Conservation (phyloP, 2,888 invertebrate species). For the Noctua fimbriata region DNA sequence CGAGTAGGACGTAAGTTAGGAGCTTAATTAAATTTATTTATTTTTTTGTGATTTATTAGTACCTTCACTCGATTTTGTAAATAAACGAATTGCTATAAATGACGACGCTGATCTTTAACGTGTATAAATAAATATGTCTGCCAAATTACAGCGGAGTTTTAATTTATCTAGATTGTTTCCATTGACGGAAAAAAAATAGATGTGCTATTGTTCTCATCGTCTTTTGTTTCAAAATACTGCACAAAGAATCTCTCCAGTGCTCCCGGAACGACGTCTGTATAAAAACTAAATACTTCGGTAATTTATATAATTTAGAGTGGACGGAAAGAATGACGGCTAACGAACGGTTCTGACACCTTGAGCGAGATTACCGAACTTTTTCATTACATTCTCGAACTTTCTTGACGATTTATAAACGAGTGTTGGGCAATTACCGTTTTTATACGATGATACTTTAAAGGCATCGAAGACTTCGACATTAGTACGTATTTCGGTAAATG, state of each 20-base stretch:
- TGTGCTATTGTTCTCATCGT: conserved; percentile 69
- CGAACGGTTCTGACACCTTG: conserved; percentile 80
- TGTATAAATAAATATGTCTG: conserved; percentile 90
- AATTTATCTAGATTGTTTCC: conserved; percentile 67
- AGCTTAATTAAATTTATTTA: conserved; percentile 85
- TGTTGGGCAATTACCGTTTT: conserved; percentile 75
- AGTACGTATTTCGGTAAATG: conserved; percentile 39
- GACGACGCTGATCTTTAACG: conserved; percentile 88
- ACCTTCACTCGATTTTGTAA: conserved; percentile 88
- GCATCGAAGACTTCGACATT: conserved; percentile 39
- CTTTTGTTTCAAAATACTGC: conserved; percentile 69
- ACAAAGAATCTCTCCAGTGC: conserved; percentile 64
- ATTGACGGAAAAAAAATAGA: conserved; percentile 60
- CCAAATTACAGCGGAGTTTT: conserved; percentile 85
- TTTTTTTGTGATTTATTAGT: conserved; percentile 87
- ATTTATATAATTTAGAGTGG: conserved; percentile 76
- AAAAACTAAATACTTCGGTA: conserved; percentile 75
- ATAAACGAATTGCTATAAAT: conserved; percentile 88
- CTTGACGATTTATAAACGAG: conserved; percentile 71
- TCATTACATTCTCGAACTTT: conserved; percentile 72
- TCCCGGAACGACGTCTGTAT: conserved; percentile 57
- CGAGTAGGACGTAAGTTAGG: conserved; percentile 82
- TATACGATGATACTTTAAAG: conserved; percentile 60
- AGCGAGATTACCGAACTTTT: conserved; percentile 75
- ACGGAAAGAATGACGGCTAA: conserved; percentile 75